Evolutionary conservation across 1,140 invertebrate species (phyloP), one percentile per base, ranked within the genome.

Genomic region (Piezodorus guildinii): DNA sequence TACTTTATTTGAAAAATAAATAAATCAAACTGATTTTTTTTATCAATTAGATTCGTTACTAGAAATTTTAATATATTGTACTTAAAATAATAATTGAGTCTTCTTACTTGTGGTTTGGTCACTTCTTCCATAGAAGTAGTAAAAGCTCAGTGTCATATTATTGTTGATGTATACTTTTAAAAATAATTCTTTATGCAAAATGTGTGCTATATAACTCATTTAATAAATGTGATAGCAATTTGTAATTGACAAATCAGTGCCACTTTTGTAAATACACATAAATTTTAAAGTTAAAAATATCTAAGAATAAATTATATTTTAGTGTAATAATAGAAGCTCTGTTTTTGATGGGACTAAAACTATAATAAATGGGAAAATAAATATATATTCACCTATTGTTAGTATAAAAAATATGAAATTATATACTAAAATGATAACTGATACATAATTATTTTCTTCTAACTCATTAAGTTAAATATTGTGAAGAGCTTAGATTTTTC

Each of bases 171-270:
- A 34, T 34, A 34, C 23, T 60, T 60, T 60, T n/a, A 17, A 39
- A 34, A 16, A 19, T 34, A 60, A 19, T n/a, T 30, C 25, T 60
- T 39, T 60, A 49, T 19, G 46, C 46, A 49, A 49, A 49, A 23
- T 16, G 23, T 56, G 52, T 56, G 23, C 52, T 56, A 23, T 56
- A 56, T 23, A 56, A 23, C 17, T 23, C 23, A 23, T 56, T 56
- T 23, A 56, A 19, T 61, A 61, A 61, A 61, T 61, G 60, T 61
- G 60, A 61, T 61, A 61, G 60, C 10, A 46, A 61, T 45, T 61
- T 61, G 19, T 45, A 34, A 61, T 61, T 61, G 60, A 61, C 60
- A 61, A 61, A 61, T 61, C 60, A 61, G 60, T 61, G 60, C 60
- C 60, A 61, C 60, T 23, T 61, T 61, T 56, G 60, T 61, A 61